A percentile compares a stretch with the other conserved stretches of the same genome.
Evolutionary conservation across 1,140 invertebrate genomes (phyloP).

Genomic region (Trissolcus basalis): DNA sequence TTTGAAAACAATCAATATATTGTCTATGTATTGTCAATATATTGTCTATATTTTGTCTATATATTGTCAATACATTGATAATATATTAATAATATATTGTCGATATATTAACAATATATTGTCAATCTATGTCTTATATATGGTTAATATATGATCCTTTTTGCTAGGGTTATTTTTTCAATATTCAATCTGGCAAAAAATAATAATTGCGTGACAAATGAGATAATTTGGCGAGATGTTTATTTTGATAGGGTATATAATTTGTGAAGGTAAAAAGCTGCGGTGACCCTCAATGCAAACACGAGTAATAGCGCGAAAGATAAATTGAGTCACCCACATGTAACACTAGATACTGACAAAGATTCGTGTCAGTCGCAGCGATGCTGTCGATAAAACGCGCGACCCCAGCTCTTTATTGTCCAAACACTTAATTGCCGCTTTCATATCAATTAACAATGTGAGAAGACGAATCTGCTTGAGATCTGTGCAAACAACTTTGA

Average conservation of each 20-base stretch:
- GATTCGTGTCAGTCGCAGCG: constrained; percentile 68
- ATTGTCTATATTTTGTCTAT: no score
- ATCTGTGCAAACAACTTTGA: constrained; percentile 22
- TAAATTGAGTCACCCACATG: constrained; percentile 57
- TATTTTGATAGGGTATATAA: constrained; percentile 21
- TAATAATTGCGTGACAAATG: no score
- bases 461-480: constrained; percentile 44
- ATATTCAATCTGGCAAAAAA: no score
- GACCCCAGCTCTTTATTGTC: constrained; percentile 62
- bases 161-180: no score
- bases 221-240: neutral
- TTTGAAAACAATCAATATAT: no score
- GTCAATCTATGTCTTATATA: no score
- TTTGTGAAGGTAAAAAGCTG: constrained; percentile 25
- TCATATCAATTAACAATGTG: constrained; percentile 73
- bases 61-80: no score
- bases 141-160: no score
- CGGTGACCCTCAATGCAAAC: constrained; percentile 46
- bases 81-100: no score
- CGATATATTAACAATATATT: no score
- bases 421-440: constrained; percentile 74
- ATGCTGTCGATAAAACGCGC: constrained; percentile 68
- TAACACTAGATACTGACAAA: constrained; percentile 50
- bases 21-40: no score
- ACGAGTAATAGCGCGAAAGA: constrained; percentile 28